Base-by-base conservation (phyloP, 2,888 invertebrate genomes). In the Taenaris catops region DNA sequence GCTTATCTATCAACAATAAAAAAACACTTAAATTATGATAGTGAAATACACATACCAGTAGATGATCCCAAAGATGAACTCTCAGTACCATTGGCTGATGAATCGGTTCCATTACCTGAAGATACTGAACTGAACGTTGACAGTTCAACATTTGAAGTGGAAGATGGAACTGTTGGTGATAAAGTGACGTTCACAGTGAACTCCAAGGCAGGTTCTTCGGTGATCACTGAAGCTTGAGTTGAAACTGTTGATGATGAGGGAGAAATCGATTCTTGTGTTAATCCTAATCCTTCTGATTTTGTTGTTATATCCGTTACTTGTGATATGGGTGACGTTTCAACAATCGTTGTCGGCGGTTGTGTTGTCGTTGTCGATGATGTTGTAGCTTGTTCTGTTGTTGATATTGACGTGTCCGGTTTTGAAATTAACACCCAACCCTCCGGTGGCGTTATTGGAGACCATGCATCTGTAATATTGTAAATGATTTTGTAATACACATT, bases 381-480 rank as follows among this genome's bases (percentile, higher is more conserved):
- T 6, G 60, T 47, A 1, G 55, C 44, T 21, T 53, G 42, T 16
- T 54, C 48, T 10, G 58, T 53, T 16, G 58, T 48, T 25, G 58
- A 44, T 4, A 59, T 45, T 2, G 66, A 44, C 0, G 64, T 50
- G 61, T 76, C 81, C 28, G 65, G 63, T 57, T 68, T 80, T 27
- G 78, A 75, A 42, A 87, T 63, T 29, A 91, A 68, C 4, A 92
- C 88, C 92, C 92, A 92, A 4, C 90, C 90, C 49, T 91, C 91
- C 4, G 91, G 90, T 3, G 91, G 89, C 1, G 91, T 91, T 26
- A 91, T 87, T 2, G 91, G 90, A 7, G 89, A 86, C 91, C 91
- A 91, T 37, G 86, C 86, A 65, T 87, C 89, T 87, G 75, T 6
- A 75, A 79, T n/a, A n/a, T n/a, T n/a, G n/a, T n/a, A n/a, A n/a